Percentiles rank a stretch among this genome's conserved stretches.
Conservation (phyloP, 1,140 invertebrate genomes). For the Drosophila pachea region DNA sequence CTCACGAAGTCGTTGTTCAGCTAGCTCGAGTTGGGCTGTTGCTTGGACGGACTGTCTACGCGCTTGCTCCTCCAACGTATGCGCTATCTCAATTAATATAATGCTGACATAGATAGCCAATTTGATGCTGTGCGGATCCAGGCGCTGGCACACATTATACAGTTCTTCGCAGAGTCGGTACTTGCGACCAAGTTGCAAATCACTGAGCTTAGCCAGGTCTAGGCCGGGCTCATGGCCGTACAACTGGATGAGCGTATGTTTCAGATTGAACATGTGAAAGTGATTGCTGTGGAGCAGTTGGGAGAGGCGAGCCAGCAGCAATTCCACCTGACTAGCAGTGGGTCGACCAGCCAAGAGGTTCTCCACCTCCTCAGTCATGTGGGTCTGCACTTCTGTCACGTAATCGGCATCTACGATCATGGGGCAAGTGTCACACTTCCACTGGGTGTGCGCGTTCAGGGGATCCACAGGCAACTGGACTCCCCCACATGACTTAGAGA, state of each 20-base stretch:
- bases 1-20: slow-evolving; percentile 50
- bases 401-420: slow-evolving; percentile 81
- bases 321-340: slow-evolving; percentile 82
- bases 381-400: slow-evolving; percentile 81
- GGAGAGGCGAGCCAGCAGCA: slow-evolving; percentile 82
- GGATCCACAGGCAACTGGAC: slow-evolving; percentile 85
- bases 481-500: slow-evolving; percentile 81
- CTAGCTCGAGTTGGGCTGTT: slow-evolving; percentile 21
- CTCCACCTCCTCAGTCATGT: slow-evolving; percentile 88
- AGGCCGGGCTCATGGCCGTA: slow-evolving; percentile 84
- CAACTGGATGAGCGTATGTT: slow-evolving; percentile 89
- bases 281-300: slow-evolving; percentile 88
- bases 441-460: slow-evolving; percentile 84
- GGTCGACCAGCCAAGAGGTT: slow-evolving; percentile 82
- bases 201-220: slow-evolving; percentile 80
- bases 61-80: slow-evolving; percentile 81
- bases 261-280: slow-evolving; percentile 88
- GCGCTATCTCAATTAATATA: slow-evolving; percentile 84
- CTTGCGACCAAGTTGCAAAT: slow-evolving; percentile 83
- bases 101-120: slow-evolving; percentile 86
- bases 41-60: slow-evolving; percentile 75
- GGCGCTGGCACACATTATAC: slow-evolving; percentile 81
- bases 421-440: slow-evolving; percentile 86
- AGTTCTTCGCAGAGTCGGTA: slow-evolving; percentile 85
- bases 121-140: slow-evolving; percentile 86